Percentiles rank a stretch among this genome's conserved stretches.
Conservation (phyloP, 2,797 vertebrate species). For the Chrysocyon brachyurus region DNA sequence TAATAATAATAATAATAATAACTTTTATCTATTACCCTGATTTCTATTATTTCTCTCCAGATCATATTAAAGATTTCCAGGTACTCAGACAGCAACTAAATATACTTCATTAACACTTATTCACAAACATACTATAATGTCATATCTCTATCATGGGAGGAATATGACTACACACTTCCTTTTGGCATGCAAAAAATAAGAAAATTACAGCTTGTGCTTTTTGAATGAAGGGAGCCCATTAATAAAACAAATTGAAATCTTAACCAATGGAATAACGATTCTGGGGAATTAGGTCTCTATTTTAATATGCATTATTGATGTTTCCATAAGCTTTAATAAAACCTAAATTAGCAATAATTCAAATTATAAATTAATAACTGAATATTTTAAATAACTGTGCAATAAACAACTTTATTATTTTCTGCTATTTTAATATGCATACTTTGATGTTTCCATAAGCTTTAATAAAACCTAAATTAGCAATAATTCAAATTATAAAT, state of each 20-base stretch:
- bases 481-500: constrained; percentile 56
- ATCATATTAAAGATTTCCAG: constrained; percentile 68
- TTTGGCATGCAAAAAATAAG: background rate
- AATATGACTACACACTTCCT: background rate
- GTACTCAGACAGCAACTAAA: background rate
- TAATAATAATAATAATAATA: background rate
- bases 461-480: constrained; percentile 3
- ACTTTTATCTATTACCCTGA: background rate
- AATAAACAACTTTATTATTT: constrained; percentile 52
- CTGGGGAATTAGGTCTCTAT: background rate
- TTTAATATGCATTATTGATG: background rate
- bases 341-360: constrained; percentile 26
- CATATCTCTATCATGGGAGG: background rate
- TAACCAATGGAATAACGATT: constrained; percentile 44
- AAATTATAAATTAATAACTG: constrained; percentile 44
- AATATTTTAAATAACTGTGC: background rate
- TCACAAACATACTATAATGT: constrained; percentile 38
- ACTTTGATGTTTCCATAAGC: background rate
- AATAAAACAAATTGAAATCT: constrained; percentile 33
- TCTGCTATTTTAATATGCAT: rapidly evolving
- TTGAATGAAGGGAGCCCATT: constrained; percentile 12
- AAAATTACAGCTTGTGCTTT: background rate
- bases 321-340: background rate
- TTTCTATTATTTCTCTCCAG: constrained; percentile 69
- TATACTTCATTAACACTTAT: constrained; percentile 57